A percentile compares a stretch with the other conserved stretches of the same genome.
These are phyloP conservation scores for Anas bahamensis DNA, from an alignment of 2,797 vertebrate species.

Conservation along the genomic window DNA sequence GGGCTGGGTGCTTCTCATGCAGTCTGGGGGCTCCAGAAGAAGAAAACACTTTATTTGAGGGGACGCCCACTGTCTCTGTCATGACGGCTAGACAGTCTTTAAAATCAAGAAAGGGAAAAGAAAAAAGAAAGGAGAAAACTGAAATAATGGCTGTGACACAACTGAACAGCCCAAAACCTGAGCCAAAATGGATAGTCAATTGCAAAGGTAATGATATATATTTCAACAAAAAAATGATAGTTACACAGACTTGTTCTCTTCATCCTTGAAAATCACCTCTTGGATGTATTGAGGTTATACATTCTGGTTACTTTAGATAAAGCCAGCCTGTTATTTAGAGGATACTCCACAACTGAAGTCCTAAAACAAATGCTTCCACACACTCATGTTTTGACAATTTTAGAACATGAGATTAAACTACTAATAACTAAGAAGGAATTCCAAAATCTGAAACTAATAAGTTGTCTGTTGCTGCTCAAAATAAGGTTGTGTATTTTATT, in stretches of 20 bases:
- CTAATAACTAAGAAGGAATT: not conserved
- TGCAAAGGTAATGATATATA: not conserved
- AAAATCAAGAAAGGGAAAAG: not conserved
- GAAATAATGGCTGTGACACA: not conserved
- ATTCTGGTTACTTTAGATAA: not conserved
- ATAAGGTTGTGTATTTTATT: not conserved
- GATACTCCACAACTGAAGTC: not conserved
- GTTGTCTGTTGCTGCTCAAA: not conserved
- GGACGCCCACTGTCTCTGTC: not conserved
- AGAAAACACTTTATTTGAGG: not conserved
- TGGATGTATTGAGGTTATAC: not conserved
- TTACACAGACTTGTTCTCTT: not conserved
- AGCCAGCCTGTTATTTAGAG: not conserved
- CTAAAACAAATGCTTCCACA: not conserved
- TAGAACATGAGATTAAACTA: not conserved
- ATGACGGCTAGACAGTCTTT: not conserved
- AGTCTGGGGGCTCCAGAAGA: rapidly evolving
- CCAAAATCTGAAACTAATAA: not conserved
- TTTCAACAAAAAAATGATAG: not conserved
- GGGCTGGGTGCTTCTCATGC: not conserved
- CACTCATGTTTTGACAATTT: not conserved
- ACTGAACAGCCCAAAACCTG: not conserved
- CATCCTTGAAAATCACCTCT: not conserved
- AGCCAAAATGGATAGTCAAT: not conserved
- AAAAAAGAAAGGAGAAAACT: not conserved